These are phyloP conservation scores for Ceratina australensis DNA, from an alignment of 1,140 invertebrate genomes.

Conservation along the genomic window DNA sequence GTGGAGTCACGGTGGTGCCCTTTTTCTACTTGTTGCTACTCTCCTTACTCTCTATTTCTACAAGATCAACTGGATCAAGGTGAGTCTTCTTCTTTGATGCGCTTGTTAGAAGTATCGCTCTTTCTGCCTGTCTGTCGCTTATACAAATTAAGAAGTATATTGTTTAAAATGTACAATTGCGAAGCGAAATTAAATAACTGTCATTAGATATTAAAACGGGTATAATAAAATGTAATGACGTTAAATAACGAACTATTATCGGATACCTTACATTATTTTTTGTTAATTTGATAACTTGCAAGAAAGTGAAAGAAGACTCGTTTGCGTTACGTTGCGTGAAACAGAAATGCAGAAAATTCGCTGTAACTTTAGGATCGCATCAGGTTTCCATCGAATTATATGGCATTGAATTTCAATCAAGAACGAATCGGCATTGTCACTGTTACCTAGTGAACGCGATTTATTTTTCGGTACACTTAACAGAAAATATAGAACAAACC, in stretches of 20 bases:
- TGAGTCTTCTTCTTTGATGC: slow-evolving; percentile 58
- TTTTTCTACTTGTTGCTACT: slow-evolving; percentile 47
- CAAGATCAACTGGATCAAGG: slow-evolving; percentile 73
- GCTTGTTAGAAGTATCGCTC: slow-evolving; percentile 1
- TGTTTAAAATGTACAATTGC: no score
- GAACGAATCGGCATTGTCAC: no score
- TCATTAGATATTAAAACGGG: not conserved
- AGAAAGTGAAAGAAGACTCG: not conserved
- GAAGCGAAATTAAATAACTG: no score
- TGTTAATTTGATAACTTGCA: no score
- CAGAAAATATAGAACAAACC: no score
- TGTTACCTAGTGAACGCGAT: no score
- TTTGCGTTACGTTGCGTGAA: no score
- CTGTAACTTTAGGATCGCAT: not conserved
- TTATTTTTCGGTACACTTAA: not conserved
- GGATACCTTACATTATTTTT: not conserved
- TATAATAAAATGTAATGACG: not conserved
- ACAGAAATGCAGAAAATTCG: not conserved
- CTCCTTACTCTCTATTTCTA: slow-evolving; percentile 69
- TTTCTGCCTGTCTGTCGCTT: no score
- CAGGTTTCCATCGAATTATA: slow-evolving; percentile 23
- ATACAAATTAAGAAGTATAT: no score
- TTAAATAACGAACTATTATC: not conserved
- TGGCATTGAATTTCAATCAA: slow-evolving; percentile 25
- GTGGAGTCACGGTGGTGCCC: slow-evolving; percentile 28